Evolutionary conservation across 2,113 vertebrate genomes (phyloP).

Genomic region (Grammomys surdaster): DNA sequence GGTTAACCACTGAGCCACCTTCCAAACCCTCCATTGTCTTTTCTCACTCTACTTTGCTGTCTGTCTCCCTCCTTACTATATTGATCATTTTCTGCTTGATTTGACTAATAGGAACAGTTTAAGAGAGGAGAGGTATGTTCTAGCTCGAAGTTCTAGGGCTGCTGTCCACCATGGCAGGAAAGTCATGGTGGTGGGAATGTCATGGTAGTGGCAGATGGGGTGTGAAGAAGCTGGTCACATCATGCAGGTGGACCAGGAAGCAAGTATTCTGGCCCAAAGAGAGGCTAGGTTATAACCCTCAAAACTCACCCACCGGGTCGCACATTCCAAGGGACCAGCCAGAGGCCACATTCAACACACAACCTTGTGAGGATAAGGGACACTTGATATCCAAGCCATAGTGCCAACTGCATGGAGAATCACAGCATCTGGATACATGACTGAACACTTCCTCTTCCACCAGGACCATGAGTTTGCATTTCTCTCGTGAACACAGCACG

Average conservation of each 20-base stretch:
- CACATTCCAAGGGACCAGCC: background rate
- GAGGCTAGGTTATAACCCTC: background rate
- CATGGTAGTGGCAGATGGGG: background rate
- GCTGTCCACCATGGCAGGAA: background rate
- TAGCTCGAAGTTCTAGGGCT: background rate
- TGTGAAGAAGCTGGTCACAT: background rate
- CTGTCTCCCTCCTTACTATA: background rate
- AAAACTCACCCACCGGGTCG: background rate
- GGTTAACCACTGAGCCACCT: background rate
- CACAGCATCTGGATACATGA: background rate
- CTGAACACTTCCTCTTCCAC: background rate
- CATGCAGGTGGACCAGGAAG: background rate
- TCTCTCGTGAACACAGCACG: background rate
- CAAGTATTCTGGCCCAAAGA: background rate
- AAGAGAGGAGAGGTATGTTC: background rate
- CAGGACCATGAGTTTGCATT: background rate
- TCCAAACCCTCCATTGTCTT: background rate
- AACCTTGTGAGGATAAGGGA: background rate
- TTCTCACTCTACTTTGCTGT: background rate
- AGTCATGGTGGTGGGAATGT: background rate
- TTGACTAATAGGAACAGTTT: background rate
- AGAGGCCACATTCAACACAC: background rate
- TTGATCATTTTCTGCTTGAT: background rate
- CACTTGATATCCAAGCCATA: background rate
- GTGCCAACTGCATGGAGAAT: background rate